phyloP scores from a whole-genome alignment of 2,888 invertebrate species.

The Machimus atricapillus region DNA sequence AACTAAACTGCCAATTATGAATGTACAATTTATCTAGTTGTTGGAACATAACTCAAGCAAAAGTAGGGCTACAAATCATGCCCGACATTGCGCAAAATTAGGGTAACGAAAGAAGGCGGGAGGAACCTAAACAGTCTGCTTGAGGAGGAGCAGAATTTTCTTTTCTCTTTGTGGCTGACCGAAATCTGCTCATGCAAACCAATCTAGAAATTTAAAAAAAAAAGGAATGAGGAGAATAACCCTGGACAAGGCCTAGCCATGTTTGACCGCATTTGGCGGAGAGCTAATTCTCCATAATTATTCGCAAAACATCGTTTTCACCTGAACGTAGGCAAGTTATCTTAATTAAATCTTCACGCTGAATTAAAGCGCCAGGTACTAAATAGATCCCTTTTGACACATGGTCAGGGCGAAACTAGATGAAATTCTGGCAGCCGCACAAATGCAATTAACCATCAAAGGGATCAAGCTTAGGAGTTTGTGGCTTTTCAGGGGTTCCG shows the following conservation, averaged over 20 bases:
- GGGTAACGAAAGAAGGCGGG: background rate
- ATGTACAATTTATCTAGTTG: background rate
- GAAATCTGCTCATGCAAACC: background rate
- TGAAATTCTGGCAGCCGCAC: constrained; percentile 36
- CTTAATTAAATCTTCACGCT: constrained; percentile 44
- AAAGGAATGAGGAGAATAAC: background rate
- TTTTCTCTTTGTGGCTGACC: background rate
- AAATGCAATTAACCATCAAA: constrained; percentile 39
- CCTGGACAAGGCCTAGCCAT: background rate
- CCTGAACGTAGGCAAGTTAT: constrained; percentile 33
- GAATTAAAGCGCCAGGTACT: constrained; percentile 38
- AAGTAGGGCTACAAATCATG: background rate
- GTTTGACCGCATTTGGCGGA: background rate
- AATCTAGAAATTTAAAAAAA: background rate
- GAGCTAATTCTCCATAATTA: background rate
- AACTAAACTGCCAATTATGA: background rate
- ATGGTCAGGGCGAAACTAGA: constrained; percentile 32
- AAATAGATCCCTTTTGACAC: constrained; percentile 31
- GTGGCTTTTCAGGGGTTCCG: constrained; percentile 27
- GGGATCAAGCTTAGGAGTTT: constrained; percentile 35
- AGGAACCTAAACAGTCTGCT: background rate
- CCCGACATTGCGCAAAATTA: background rate
- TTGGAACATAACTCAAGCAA: background rate
- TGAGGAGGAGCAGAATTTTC: background rate
- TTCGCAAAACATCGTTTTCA: constrained; percentile 15